Base-by-base conservation (phyloP, 1,140 invertebrate genomes). In the Onthophagus taurus region DNA sequence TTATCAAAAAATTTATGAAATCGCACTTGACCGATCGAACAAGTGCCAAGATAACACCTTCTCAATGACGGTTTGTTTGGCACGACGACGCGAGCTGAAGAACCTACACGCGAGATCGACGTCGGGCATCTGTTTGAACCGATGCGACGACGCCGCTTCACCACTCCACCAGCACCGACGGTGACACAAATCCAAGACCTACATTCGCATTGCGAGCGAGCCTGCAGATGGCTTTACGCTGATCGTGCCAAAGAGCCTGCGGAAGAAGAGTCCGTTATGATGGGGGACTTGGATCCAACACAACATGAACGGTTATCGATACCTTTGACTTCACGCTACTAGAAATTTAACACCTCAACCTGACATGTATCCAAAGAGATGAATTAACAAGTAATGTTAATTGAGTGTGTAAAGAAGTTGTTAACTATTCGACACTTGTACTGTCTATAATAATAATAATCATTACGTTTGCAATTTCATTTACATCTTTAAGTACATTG, bases 121-220 rank as follows among this genome's bases (percentile, higher is more conserved):
- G 23, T n/a, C 23, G 19, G 5, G 14, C 5, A 16, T 33, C 5
- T 33, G 6, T 26, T 7, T 7, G 7, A 26, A 26, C 24, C 24
- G n/a, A 26, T 16, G 14, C 31, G 31, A 14, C 31, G 31, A 8
- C 13, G 31, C 5, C 38, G 3, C 4, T 17, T 5, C 11, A 57
- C 55, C 7, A 57, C 58, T 49, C 58, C 56, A 12, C 54, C 34
- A 34, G 62, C 59, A 12, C 38, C 59, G 63, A 60, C 60, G 63
- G 63, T 58, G 57, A 53, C 51, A 51, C 49, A 48, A 53, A 53
- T 48, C 42, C 38, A 41, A 42, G 55, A 68, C 55, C 55, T 50
- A 57, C 41, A 55, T 57, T 53, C 42, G 31, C 31, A 29, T 11
- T 33, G 37, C 50, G 39, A 31, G 33, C 42, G 36, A 13, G 23